Evolutionary conservation across 2,113 vertebrate genomes (phyloP), one percentile per base, ranked within the genome.

Genomic region (Bothrops jararaca): DNA sequence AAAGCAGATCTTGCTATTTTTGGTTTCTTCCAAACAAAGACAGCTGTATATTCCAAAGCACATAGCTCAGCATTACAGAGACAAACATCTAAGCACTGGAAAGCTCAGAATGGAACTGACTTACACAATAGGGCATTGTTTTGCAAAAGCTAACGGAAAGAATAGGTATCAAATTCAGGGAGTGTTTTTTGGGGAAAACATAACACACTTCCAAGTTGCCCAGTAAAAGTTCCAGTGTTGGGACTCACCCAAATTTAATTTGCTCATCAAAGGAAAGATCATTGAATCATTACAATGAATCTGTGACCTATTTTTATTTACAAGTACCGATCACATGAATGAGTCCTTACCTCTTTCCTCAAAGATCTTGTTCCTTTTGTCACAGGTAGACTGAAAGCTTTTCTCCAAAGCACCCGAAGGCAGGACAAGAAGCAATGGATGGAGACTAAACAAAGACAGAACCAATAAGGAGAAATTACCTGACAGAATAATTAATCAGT

Each of bases 31-130:
- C 95, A 93, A 97, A 96, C 95, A 96, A 97, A 95, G 95, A 95
- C 96, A 98, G 95, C 96, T 97, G 96, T 97, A 93, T 95, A 91
- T 96, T 97, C 93, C 88, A 88, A 97, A 97, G 95, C 89, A 96
- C 90, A 96, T 92, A 92, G 89, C 91, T 96, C 88, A 93, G 95
- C 90, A 95, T 96, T 95, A 93, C 93, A 91, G 93, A 94, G 94
- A 89, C 8, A 53, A 91, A 11, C 90, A 91, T 0, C n/a, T n/a
- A 94, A 58, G 91, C 95, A 91, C 95, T 92, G 95, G 95, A 80
- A 90, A 89, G 87, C n/a, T 0, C 0, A 93, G 74, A 96, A 94
- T 93, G 74, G 91, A 93, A 94, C 94, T 94, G 92, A 56, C 20
- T 93, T 89, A 54, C 91, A 95, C 89, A 2, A 0, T n/a, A 39